These are phyloP conservation scores for Rotaria macrura DNA, from an alignment of 2,888 invertebrate species.

Conservation along the genomic window DNA sequence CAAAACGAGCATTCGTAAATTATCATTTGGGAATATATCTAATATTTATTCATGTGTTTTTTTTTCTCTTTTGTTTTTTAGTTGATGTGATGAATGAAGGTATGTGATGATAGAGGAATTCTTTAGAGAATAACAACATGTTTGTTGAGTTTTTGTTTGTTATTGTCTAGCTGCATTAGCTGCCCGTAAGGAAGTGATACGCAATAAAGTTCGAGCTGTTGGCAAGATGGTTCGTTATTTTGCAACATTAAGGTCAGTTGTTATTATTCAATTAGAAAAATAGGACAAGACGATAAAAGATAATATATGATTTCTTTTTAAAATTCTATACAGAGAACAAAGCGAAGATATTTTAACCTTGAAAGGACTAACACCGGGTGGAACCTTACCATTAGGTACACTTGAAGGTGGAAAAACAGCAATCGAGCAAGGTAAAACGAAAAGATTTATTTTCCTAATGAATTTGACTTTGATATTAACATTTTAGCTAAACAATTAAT, in stretches of 20 bases:
- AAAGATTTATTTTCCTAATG: background rate
- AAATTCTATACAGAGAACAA: constrained; percentile 67
- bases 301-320: constrained; percentile 34
- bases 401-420: constrained; percentile 33
- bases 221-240: constrained; percentile 92
- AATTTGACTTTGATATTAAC: background rate
- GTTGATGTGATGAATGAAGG: background rate
- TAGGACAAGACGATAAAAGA: background rate
- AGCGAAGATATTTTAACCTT: constrained; percentile 95
- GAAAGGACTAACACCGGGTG: constrained; percentile 82
- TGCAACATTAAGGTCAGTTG: constrained; percentile 36
- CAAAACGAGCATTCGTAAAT: background rate
- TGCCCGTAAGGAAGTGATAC: constrained; percentile 89
- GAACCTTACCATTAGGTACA: constrained; percentile 32
- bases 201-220: constrained; percentile 97
- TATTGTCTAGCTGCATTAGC: constrained; percentile 20
- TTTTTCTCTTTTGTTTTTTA: background rate
- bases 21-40: background rate
- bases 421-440: constrained; percentile 27
- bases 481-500: constrained; percentile 27
- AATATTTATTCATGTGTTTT: background rate
- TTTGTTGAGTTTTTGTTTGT: background rate
- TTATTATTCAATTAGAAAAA: no score
- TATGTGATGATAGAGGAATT: background rate
- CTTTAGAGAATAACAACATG: background rate